Evolutionary conservation across 2,113 vertebrate species (phyloP), one percentile per base, ranked within the genome.

Genomic region (Caracal caracal): DNA sequence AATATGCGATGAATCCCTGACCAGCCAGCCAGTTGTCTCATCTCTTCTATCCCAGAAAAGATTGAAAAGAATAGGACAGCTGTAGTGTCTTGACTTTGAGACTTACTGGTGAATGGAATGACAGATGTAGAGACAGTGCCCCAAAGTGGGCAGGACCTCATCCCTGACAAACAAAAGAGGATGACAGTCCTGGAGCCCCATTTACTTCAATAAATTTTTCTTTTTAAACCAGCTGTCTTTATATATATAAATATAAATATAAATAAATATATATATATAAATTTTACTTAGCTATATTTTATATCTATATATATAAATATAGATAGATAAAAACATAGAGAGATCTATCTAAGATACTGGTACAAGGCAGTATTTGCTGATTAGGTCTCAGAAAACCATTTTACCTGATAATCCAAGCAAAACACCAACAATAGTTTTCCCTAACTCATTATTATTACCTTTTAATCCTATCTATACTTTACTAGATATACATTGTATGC

Each of bases 61-160:
- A 92, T 94, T 99, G 98, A 98, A 98, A 99, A 98, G 97, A 98
- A 97, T 79, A 97, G 95, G 98, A 98, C 98, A 99, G 98, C 98
- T 99, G 99, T 98, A 98, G 98, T 97, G 95, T 98, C 98, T 98
- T 82, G 97, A 98, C 98, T 98, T 98, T 98, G 97, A 98, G 98
- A 98, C 97, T 98, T 97, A 33, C 7, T 90, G 98, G 97, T 98
- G 98, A 99, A 99, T 98, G 97, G 97, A 97, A 99, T 98, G 98
- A 99, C 99, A 99, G 99, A 99, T 99, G 99, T 97, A 98, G 97
- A 98, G 97, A 97, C 98, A 98, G 97, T 98, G 98, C 98, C 98
- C 98, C 98, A 97, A 98, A 97, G 98, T 93, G 97, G 98, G 98
- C 98, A 97, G 98, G 94, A 98, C 98, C 98, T 98, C 96, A 95